Evolutionary conservation across 1,140 invertebrate species (phyloP).

Genomic region (Drosophila paulistorum): DNA sequence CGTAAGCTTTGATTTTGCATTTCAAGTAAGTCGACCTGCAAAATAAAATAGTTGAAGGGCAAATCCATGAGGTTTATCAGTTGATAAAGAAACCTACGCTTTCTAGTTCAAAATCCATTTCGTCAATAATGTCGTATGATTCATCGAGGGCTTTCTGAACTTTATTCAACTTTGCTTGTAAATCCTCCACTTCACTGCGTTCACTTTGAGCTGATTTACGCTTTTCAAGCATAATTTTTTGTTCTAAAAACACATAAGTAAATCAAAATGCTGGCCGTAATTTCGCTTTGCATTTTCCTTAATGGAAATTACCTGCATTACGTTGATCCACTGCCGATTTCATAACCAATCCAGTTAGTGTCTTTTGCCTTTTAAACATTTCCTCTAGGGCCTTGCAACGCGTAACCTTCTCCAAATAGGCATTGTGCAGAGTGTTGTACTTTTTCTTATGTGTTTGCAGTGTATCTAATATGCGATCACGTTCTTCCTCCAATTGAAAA

Average conservation of each 20-base stretch:
- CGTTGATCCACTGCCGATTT: slow-evolving; percentile 70
- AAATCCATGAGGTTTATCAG: background rate
- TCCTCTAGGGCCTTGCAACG: slow-evolving; percentile 74
- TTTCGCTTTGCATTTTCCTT: background rate
- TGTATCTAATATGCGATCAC: slow-evolving; percentile 59
- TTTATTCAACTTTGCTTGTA: slow-evolving; percentile 61
- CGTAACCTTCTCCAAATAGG: slow-evolving; percentile 72
- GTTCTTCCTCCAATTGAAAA: slow-evolving; percentile 68
- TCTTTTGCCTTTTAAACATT: slow-evolving; percentile 73
- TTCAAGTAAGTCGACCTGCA: slow-evolving; percentile 71
- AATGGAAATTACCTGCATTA: slow-evolving; percentile 34
- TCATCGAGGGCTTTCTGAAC: slow-evolving; percentile 68
- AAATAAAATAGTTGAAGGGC: background rate
- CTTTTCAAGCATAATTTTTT: slow-evolving; percentile 56
- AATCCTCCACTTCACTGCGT: slow-evolving; percentile 37
- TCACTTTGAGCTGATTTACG: slow-evolving; percentile 52
- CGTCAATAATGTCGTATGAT: slow-evolving; percentile 79
- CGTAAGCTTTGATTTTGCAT: slow-evolving; percentile 70
- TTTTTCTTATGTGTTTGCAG: slow-evolving; percentile 73
- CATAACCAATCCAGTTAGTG: slow-evolving; percentile 73
- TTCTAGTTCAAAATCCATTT: slow-evolving; percentile 79
- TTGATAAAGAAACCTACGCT: slow-evolving; percentile 46
- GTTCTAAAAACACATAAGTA: slow-evolving; percentile 27
- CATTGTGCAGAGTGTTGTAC: slow-evolving; percentile 74
- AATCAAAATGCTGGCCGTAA: background rate